Percentiles rank a stretch among this genome's conserved stretches.
These are phyloP conservation scores for Montipora capitata DNA, from an alignment of 92 coral and sea anemone genomes.

Conservation along the genomic window DNA sequence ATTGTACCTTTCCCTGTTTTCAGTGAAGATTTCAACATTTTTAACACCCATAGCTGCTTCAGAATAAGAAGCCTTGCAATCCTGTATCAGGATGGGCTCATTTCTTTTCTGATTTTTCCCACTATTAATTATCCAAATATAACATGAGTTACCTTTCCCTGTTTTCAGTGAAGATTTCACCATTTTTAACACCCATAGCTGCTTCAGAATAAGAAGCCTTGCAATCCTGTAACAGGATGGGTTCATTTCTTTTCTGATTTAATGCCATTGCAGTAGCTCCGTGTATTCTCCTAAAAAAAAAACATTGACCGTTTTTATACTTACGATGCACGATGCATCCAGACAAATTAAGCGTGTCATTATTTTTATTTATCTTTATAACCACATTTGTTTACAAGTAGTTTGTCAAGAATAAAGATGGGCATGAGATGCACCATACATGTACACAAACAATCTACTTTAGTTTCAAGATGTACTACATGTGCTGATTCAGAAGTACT, in stretches of 20 bases:
- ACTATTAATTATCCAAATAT: too few relatives aligned
- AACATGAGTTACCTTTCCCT: slow-evolving; percentile 18
- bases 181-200: slow-evolving; percentile 1
- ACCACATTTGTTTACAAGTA: too few relatives aligned
- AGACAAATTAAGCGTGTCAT: too few relatives aligned
- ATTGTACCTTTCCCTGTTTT: slow-evolving; percentile 27
- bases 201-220: slow-evolving; percentile 6
- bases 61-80: background rate
- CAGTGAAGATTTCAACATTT: background rate
- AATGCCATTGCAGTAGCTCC: background rate
- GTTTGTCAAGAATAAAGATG: too few relatives aligned
- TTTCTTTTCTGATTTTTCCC: background rate
- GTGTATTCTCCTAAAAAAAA: slow-evolving; percentile 26
- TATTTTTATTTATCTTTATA: too few relatives aligned
- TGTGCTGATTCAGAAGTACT: too few relatives aligned
- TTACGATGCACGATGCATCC: too few relatives aligned
- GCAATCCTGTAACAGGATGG: background rate
- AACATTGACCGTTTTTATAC: background rate
- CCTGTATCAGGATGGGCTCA: background rate
- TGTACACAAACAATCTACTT: too few relatives aligned
- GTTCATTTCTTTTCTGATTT: background rate
- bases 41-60: slow-evolving; percentile 18
- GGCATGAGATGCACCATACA: too few relatives aligned
- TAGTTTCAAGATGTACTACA: too few relatives aligned
- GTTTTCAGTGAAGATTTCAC: background rate